Conservation (phyloP, 2,888 invertebrate species). For the Ophion ellenae region DNA sequence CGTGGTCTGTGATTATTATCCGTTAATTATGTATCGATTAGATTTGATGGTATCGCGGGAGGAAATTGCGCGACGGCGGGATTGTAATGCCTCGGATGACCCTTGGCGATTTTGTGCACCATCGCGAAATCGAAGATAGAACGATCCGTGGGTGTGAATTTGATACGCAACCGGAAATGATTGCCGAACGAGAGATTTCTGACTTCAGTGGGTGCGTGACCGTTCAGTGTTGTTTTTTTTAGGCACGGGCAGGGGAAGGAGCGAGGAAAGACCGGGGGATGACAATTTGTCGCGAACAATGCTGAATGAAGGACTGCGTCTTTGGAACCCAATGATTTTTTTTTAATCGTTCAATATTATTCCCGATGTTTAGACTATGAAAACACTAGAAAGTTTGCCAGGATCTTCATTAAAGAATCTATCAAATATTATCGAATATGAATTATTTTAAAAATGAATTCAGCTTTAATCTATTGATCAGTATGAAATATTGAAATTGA, state of each 20-base stretch:
- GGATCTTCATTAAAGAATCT: not conserved
- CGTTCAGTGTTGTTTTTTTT: too few relatives aligned
- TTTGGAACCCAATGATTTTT: not conserved
- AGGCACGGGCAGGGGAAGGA: too few relatives aligned
- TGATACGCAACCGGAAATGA: not conserved
- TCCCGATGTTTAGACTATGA: not conserved
- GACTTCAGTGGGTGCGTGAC: not conserved
- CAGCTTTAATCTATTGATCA: not conserved
- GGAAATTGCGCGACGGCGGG: not conserved
- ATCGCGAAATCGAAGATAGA: not conserved
- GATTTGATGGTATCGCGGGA: not conserved
- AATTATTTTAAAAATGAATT: too few relatives aligned
- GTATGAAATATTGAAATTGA: not conserved
- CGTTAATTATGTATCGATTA: constrained; percentile 55
- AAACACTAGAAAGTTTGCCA: not conserved
- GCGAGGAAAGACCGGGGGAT: too few relatives aligned
- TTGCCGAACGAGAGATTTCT: not conserved
- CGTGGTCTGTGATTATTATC: constrained; percentile 52
- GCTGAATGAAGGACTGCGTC: not conserved
- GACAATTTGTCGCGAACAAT: too few relatives aligned
- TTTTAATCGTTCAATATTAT: not conserved
- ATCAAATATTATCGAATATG: not conserved
- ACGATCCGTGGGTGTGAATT: not conserved
- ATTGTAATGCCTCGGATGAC: not conserved
- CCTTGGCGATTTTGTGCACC: not conserved